Conservation (phyloP, 2,888 invertebrate genomes). For the Agapetus fuscipes region DNA sequence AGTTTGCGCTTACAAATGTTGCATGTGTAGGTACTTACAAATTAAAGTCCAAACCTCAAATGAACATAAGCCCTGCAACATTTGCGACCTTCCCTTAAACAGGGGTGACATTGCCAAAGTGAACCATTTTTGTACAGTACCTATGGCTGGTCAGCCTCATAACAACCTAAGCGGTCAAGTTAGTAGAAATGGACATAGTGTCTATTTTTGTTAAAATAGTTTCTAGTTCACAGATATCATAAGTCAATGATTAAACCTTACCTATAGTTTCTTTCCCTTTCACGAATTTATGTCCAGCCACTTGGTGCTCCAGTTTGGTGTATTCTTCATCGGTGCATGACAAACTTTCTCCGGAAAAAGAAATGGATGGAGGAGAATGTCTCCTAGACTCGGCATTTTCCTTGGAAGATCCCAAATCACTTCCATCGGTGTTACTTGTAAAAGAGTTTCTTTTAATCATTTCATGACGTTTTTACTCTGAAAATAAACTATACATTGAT, state of each 20-base stretch:
- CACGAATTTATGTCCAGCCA: slow-evolving; percentile 54
- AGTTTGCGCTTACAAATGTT: neutral
- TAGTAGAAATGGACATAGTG: too few relatives aligned
- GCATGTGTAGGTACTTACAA: neutral
- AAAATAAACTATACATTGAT: too few relatives aligned
- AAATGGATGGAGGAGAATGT: slow-evolving; percentile 6
- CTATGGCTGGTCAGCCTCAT: too few relatives aligned
- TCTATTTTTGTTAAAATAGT: too few relatives aligned
- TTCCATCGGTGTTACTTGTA: neutral
- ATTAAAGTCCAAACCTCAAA: slow-evolving; percentile 2
- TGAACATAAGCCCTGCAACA: too few relatives aligned
- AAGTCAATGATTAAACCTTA: slow-evolving; percentile 24
- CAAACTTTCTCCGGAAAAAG: slow-evolving; percentile 1
- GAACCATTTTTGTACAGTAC: too few relatives aligned
- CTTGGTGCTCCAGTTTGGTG: slow-evolving; percentile 47
- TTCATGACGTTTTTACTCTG: too few relatives aligned
- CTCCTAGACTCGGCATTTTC: neutral
- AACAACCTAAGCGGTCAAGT: too few relatives aligned
- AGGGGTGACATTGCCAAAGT: too few relatives aligned
- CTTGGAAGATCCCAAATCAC: neutral
- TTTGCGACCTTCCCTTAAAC: too few relatives aligned
- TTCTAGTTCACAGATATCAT: neutral
- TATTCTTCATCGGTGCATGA: slow-evolving; percentile 16
- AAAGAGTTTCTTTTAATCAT: too few relatives aligned
- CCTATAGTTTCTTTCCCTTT: slow-evolving; percentile 44